Evolutionary conservation across 2,888 invertebrate species (phyloP).

Genomic region (Leptopterna dolabrata): DNA sequence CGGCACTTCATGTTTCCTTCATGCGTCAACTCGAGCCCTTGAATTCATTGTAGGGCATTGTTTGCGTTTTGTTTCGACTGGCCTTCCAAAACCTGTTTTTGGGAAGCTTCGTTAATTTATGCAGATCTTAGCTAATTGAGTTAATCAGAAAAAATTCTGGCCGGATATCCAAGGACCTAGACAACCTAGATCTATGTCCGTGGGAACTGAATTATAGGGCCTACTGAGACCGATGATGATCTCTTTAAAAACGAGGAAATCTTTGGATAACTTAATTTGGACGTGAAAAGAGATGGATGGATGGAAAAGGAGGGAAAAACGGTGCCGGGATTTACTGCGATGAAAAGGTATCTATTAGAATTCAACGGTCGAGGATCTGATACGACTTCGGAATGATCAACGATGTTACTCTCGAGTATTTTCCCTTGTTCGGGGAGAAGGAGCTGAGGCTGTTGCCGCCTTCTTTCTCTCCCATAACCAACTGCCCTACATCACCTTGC

Average conservation of each 20-base stretch:
- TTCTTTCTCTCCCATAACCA: neutral
- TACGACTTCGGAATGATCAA: conserved; percentile 41
- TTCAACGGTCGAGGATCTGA: conserved; percentile 45
- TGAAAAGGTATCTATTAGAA: conserved; percentile 44
- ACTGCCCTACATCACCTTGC: conserved; percentile 35
- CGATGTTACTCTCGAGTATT: conserved; percentile 38
- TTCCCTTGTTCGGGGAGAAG: conserved; percentile 21
- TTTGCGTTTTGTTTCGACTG: no score
- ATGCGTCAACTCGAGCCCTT: no score
- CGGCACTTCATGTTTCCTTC: no score
- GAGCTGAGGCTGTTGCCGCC: neutral
- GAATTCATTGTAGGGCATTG: no score
- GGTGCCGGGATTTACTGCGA: conserved; percentile 36
- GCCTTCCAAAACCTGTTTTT: no score
- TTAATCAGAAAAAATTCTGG: no score
- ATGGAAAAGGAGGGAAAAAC: neutral
- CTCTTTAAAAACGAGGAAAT: neutral
- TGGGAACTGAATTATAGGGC: no score
- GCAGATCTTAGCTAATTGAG: no score
- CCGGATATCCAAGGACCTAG: no score
- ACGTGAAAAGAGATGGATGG: neutral
- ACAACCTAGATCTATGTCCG: no score
- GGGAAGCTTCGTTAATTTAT: no score
- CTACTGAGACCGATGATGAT: no score
- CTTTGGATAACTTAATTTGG: neutral